Evolutionary conservation across 2,888 invertebrate species (phyloP).

Genomic region (Chrysolina haemoptera): DNA sequence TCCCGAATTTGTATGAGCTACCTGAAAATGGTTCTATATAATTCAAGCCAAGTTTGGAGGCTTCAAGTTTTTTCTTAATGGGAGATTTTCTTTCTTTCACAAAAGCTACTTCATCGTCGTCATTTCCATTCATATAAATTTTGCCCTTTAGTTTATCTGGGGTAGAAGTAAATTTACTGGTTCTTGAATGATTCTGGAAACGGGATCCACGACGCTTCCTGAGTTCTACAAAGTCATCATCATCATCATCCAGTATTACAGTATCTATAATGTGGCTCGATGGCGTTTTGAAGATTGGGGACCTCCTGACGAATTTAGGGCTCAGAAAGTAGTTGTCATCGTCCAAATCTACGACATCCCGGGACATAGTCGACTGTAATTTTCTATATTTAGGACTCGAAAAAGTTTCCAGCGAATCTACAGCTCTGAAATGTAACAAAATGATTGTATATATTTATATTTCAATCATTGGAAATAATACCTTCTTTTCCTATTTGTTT

Average conservation of each 20-base stretch:
- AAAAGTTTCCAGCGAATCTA: slow-evolving; percentile 38
- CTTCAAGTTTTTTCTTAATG: slow-evolving; percentile 53
- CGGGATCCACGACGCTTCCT: slow-evolving; percentile 25
- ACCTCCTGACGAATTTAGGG: slow-evolving; percentile 36
- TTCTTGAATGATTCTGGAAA: slow-evolving; percentile 15
- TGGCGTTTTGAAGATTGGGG: slow-evolving; percentile 34
- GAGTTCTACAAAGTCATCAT: slow-evolving; percentile 49
- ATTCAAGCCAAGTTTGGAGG: slow-evolving; percentile 47
- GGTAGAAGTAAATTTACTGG: slow-evolving; percentile 46
- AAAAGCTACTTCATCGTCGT: slow-evolving; percentile 61
- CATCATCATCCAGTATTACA: slow-evolving; percentile 57
- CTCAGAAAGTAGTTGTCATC: slow-evolving; percentile 35
- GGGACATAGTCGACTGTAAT: slow-evolving; percentile 45
- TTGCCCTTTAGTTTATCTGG: slow-evolving; percentile 33
- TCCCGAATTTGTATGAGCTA: slow-evolving; percentile 17
- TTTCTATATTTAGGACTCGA: slow-evolving; percentile 53
- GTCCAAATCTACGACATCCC: slow-evolving; percentile 32
- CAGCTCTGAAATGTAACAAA: slow-evolving; percentile 45
- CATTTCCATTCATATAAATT: slow-evolving; percentile 38
- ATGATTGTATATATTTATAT: slow-evolving; percentile 12
- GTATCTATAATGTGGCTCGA: slow-evolving; percentile 37
- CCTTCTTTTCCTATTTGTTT: slow-evolving; percentile 53
- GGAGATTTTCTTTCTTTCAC: slow-evolving; percentile 57
- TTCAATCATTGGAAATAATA: slow-evolving; percentile 29
- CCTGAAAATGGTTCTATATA: slow-evolving; percentile 36